These are phyloP conservation scores for Gastrophysa polygoni DNA, from an alignment of 2,888 invertebrate genomes.

Conservation along the genomic window DNA sequence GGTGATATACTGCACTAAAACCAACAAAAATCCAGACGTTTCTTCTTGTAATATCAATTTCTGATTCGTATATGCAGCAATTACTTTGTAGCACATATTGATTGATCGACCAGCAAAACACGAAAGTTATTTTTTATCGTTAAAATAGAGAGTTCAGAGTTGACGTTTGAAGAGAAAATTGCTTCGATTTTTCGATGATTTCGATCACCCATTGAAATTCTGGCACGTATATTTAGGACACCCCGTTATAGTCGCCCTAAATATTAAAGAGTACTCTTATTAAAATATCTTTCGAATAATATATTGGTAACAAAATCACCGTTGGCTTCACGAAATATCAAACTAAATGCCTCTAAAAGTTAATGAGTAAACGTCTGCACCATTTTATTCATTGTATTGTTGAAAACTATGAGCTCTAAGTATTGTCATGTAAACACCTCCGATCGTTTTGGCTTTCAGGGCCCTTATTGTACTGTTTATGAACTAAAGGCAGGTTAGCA, in stretches of 20 bases:
- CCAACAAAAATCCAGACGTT: too few relatives aligned
- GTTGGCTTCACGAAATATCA: conserved; percentile 45
- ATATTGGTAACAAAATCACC: conserved; percentile 55
- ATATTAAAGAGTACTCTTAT: conserved; percentile 29
- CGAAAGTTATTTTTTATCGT: too few relatives aligned
- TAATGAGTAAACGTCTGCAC: conserved; percentile 57
- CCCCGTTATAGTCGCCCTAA: conserved; percentile 21
- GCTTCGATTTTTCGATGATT: too few relatives aligned
- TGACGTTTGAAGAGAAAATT: too few relatives aligned
- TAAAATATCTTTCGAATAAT: conserved; percentile 39
- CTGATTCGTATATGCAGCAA: too few relatives aligned
- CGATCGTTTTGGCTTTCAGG: conserved; percentile 51
- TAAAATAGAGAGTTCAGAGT: too few relatives aligned
- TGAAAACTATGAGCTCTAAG: conserved; percentile 56
- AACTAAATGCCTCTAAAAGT: conserved; percentile 57
- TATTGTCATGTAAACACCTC: conserved; percentile 59
- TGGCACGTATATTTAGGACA: too few relatives aligned
- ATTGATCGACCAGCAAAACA: too few relatives aligned
- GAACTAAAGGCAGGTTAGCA: conserved; percentile 53
- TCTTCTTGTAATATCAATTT: too few relatives aligned
- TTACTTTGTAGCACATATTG: too few relatives aligned
- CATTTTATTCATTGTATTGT: conserved; percentile 60
- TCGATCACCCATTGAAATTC: too few relatives aligned
- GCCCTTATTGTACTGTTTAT: conserved; percentile 56
- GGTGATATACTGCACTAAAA: too few relatives aligned